A percentile compares a stretch with the other conserved stretches of the same genome.
Evolutionary conservation across 2,888 invertebrate genomes (phyloP).

Genomic region (Synergus laeviventris): DNA sequence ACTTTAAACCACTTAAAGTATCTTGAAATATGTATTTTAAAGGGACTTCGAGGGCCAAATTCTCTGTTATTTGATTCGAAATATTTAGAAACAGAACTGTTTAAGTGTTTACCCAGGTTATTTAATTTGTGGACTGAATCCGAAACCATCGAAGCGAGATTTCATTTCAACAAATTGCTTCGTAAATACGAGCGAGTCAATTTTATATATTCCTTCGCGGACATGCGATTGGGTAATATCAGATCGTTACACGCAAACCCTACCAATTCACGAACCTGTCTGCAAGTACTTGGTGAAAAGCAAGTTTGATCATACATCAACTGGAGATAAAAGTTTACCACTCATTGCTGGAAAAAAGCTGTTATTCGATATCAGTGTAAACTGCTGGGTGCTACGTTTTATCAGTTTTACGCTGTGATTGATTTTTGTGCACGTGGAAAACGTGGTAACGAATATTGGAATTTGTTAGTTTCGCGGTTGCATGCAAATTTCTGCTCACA

Average conservation of each 20-base stretch:
- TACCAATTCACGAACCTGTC: constrained; percentile 29
- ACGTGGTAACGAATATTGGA: not conserved
- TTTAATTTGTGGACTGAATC: constrained; percentile 13
- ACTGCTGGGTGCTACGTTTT: not conserved
- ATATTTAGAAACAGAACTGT: no score
- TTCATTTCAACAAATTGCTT: constrained; percentile 50
- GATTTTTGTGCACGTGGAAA: not conserved
- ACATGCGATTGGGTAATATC: constrained; percentile 45
- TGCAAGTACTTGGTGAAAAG: constrained; percentile 18
- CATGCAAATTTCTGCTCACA: no score
- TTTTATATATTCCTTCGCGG: constrained; percentile 44
- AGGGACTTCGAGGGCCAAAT: no score
- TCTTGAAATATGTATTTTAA: no score
- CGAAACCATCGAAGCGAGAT: constrained; percentile 9
- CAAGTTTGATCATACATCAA: constrained; percentile 18
- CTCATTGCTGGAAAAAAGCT: not conserved
- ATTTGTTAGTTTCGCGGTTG: not conserved
- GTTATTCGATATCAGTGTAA: not conserved
- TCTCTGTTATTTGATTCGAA: no score
- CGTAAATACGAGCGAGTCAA: constrained; percentile 44
- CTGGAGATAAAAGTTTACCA: constrained; percentile 26
- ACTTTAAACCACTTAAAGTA: no score
- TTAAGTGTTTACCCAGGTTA: not conserved
- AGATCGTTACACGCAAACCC: constrained; percentile 47
- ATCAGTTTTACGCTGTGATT: not conserved